phyloP scores from a whole-genome alignment of 2,113 vertebrate species.

The Pluvialis apricaria region DNA sequence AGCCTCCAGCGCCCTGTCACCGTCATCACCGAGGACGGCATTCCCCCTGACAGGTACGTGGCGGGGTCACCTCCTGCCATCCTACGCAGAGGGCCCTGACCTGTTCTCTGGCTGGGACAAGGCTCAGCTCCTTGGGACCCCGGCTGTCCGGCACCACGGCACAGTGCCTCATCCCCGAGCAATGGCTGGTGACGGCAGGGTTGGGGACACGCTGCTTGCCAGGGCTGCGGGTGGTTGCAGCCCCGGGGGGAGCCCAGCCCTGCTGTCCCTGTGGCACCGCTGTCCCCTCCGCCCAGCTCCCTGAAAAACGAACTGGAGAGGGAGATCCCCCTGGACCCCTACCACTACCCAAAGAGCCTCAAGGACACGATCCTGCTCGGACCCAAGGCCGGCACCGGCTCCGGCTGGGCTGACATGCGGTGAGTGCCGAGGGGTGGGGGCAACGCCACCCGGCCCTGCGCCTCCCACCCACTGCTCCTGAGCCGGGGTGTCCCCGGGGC shows the following conservation, averaged over 20 bases:
- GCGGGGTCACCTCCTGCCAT: background rate
- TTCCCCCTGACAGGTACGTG: slow-evolving; percentile 73
- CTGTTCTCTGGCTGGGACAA: background rate
- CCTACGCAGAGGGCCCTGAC: rapidly evolving
- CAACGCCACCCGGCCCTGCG: rapidly evolving
- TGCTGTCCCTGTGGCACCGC: background rate
- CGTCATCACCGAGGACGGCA: slow-evolving; percentile 73
- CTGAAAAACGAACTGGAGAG: background rate
- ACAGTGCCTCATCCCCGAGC: rapidly evolving
- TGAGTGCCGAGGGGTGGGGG: background rate
- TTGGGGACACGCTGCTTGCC: background rate
- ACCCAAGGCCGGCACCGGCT: background rate
- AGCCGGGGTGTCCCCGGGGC: background rate
- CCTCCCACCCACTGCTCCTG: background rate
- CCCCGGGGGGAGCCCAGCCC: background rate
- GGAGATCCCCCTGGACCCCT: slow-evolving; percentile 32
- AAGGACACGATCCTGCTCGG: slow-evolving; percentile 33
- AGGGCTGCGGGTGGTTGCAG: rapidly evolving
- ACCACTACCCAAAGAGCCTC: slow-evolving; percentile 44
- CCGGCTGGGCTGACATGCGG: slow-evolving; percentile 49
- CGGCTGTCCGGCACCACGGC: rapidly evolving
- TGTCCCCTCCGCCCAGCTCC: background rate
- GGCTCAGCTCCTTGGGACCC: background rate
- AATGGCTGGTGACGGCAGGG: background rate
- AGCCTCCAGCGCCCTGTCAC: background rate